These are phyloP conservation scores for Anoplopoma fimbria DNA, from an alignment of 2,113 vertebrate species.

Conservation along the genomic window DNA sequence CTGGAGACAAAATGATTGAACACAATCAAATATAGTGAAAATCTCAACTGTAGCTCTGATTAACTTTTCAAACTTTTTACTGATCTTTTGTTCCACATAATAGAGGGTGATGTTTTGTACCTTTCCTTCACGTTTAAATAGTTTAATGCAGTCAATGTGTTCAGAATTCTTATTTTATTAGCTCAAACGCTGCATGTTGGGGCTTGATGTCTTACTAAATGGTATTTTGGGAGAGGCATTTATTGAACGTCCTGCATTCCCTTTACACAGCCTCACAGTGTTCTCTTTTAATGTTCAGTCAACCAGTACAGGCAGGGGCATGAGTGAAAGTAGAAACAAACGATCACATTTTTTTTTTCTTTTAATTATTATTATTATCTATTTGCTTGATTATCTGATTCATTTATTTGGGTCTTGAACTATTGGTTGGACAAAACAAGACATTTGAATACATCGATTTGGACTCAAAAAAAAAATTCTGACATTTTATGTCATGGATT, in stretches of 20 bases:
- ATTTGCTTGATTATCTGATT: not conserved
- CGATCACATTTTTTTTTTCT: too few species aligned
- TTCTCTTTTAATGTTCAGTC: not conserved
- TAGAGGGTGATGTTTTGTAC: not conserved
- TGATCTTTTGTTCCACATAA: not conserved
- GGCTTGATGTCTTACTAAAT: slow-evolving; percentile 37
- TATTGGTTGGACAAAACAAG: not conserved
- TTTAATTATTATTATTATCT: not conserved
- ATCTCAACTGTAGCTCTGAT: not conserved
- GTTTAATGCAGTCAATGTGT: not conserved
- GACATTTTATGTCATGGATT: not conserved
- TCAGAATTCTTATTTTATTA: not conserved
- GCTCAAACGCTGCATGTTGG: slow-evolving; percentile 35
- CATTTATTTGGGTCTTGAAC: not conserved
- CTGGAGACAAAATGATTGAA: slow-evolving; percentile 23
- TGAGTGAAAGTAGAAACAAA: not conserved
- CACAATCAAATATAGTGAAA: slow-evolving; percentile 5
- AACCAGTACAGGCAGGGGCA: not conserved
- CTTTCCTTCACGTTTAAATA: slow-evolving; percentile 4
- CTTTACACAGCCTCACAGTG: not conserved
- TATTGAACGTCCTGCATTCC: slow-evolving; percentile 1
- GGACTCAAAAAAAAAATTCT: not conserved
- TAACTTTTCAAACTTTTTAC: not conserved
- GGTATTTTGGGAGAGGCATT: not conserved
- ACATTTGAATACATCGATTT: not conserved